Evolutionary conservation across 2,888 invertebrate species (phyloP).

Genomic region (Lacanobia oleracea): DNA sequence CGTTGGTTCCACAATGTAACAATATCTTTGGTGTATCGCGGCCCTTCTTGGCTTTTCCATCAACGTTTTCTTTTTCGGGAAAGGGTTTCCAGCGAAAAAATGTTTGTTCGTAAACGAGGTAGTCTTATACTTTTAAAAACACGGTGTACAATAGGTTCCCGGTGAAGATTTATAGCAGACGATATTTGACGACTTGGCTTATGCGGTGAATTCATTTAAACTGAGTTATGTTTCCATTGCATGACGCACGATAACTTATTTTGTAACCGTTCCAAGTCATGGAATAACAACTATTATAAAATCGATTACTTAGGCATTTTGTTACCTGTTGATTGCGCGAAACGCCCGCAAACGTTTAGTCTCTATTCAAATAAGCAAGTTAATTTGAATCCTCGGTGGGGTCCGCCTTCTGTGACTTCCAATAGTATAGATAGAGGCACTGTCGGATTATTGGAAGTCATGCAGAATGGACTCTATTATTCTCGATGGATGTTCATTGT

Average conservation of each 20-base stretch:
- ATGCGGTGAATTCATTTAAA: constrained; percentile 69
- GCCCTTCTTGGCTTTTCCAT: constrained; percentile 43
- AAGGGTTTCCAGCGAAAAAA: constrained; percentile 42
- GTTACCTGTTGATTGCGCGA: constrained; percentile 69
- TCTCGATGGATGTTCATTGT: constrained; percentile 37
- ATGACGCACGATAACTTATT: constrained; percentile 72
- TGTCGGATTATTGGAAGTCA: constrained; percentile 10
- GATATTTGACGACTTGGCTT: constrained; percentile 65
- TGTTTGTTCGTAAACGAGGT: constrained; percentile 49
- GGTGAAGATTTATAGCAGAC: constrained; percentile 63
- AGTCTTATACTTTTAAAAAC: constrained; percentile 52
- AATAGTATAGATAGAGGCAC: too few species aligned
- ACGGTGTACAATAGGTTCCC: constrained; percentile 47
- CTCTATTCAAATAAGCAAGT: constrained; percentile 45
- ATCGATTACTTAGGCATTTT: constrained; percentile 67
- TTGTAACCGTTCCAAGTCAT: constrained; percentile 72
- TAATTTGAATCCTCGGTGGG: constrained; percentile 18
- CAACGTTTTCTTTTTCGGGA: constrained; percentile 28
- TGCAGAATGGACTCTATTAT: constrained; percentile 27
- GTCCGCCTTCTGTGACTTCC: too few species aligned
- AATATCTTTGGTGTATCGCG: constrained; percentile 35
- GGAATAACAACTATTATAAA: constrained; percentile 72
- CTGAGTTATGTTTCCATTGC: constrained; percentile 73
- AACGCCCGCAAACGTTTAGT: constrained; percentile 33
- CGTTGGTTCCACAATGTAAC: constrained; percentile 31